A percentile compares a stretch with the other conserved stretches of the same genome.
Evolutionary conservation across 2,888 invertebrate species (phyloP).

Genomic region (Drosophila histrio): DNA sequence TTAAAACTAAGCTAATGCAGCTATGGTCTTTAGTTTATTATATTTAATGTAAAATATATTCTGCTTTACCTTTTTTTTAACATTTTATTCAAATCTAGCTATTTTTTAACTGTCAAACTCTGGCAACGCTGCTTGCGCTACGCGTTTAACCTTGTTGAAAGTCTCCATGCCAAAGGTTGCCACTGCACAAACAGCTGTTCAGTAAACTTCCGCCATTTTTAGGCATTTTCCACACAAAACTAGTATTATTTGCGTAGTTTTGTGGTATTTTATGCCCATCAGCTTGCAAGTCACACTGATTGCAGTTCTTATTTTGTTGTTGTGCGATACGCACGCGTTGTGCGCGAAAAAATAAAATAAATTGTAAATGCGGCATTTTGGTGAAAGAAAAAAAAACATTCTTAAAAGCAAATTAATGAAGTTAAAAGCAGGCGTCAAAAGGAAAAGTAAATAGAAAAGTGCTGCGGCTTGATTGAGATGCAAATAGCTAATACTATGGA

Average conservation of each 20-base stretch:
- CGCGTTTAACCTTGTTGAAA: constrained; percentile 16
- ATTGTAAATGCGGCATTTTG: constrained; percentile 42
- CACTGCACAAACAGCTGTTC: constrained; percentile 47
- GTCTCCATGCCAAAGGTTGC: constrained; percentile 26
- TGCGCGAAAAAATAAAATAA: constrained; percentile 8
- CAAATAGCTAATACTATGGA: background rate
- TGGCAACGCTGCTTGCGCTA: too few species aligned
- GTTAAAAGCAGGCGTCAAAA: background rate
- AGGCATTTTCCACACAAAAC: background rate
- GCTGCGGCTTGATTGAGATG: background rate
- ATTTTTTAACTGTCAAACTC: too few species aligned
- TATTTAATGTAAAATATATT: too few species aligned
- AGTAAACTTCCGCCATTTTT: background rate
- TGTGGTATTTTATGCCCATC: constrained; percentile 5
- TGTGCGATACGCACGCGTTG: constrained; percentile 28
- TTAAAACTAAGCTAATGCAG: too few species aligned
- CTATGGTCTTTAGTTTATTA: too few species aligned
- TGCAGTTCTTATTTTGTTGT: constrained; percentile 42
- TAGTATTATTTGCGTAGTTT: constrained; percentile 18
- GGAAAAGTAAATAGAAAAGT: background rate
- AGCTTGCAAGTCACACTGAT: constrained; percentile 10
- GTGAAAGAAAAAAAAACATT: constrained; percentile 10
- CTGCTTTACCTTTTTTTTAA: too few species aligned
- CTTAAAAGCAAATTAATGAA: background rate
- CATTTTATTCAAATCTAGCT: too few species aligned